phyloP scores from a whole-genome alignment of 1,140 invertebrate species.

The Dendroctonus ponderosae region DNA sequence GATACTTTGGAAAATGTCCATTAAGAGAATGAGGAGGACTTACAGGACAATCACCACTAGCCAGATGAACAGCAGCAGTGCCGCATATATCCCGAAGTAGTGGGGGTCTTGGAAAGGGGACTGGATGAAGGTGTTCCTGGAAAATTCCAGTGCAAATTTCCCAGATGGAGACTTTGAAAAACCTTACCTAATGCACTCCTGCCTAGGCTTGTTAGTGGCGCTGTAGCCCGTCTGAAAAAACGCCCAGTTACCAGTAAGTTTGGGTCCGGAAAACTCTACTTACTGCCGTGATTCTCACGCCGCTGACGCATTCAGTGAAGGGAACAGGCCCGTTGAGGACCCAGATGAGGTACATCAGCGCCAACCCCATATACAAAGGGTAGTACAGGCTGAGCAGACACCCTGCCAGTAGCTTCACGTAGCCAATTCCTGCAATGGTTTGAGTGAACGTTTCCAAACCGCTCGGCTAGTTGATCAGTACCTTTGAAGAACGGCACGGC shows the following conservation, averaged over 20 bases:
- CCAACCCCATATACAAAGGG: slow-evolving; percentile 55
- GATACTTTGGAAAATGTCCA: neutral
- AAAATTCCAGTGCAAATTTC: slow-evolving; percentile 41
- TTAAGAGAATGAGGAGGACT: slow-evolving; percentile 32
- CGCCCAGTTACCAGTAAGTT: neutral
- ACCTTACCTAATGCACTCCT: slow-evolving; percentile 54
- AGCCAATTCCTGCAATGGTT: slow-evolving; percentile 58
- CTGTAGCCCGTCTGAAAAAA: slow-evolving; percentile 45
- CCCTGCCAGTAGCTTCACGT: slow-evolving; percentile 56
- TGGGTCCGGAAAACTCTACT: slow-evolving; percentile 23
- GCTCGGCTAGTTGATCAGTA: slow-evolving; percentile 41
- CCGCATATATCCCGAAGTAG: slow-evolving; percentile 54
- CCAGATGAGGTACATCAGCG: slow-evolving; percentile 56
- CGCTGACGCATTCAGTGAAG: slow-evolving; percentile 53
- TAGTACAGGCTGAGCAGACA: slow-evolving; percentile 55
- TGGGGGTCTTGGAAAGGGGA: slow-evolving; percentile 52
- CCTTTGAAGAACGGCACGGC: slow-evolving; percentile 79
- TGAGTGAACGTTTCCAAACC: neutral
- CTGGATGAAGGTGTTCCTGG: slow-evolving; percentile 53
- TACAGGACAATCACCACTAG: slow-evolving; percentile 53
- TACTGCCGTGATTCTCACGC: slow-evolving; percentile 46
- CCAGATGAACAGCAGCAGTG: slow-evolving; percentile 54
- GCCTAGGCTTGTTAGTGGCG: slow-evolving; percentile 45
- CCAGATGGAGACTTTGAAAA: neutral
- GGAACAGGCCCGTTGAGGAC: slow-evolving; percentile 54